Evolutionary conservation across 2,797 vertebrate species (phyloP).

Genomic region (Hippocampus kuda): DNA sequence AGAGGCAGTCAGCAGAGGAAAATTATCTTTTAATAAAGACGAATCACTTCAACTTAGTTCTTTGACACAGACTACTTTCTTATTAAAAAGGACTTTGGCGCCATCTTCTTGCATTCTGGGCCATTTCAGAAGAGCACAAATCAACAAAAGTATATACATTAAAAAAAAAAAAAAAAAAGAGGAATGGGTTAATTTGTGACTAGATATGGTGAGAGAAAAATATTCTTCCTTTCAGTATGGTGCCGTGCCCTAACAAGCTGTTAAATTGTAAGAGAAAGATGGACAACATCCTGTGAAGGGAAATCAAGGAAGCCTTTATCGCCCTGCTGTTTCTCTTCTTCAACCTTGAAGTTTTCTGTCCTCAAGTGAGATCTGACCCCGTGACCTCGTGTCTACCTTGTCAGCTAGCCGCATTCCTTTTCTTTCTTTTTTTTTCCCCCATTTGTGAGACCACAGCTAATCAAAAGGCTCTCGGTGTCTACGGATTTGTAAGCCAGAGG

Average conservation of each 20-base stretch:
- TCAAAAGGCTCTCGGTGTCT: constrained; percentile 37
- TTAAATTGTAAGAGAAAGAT: not conserved
- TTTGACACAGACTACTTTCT: not conserved
- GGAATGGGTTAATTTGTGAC: too few species aligned
- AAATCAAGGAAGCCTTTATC: not conserved
- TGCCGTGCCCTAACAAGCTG: not conserved
- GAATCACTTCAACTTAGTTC: not conserved
- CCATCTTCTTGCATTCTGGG: not conserved
- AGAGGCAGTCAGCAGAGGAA: too few species aligned
- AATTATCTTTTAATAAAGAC: not conserved
- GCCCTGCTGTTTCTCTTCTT: not conserved
- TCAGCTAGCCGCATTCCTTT: constrained; percentile 5
- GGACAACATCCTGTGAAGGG: not conserved
- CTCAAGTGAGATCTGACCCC: constrained; percentile 25
- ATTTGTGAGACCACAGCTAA: constrained; percentile 22
- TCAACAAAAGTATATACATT: too few species aligned
- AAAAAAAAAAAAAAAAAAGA: not conserved
- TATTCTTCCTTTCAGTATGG: not conserved
- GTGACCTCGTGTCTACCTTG: constrained; percentile 15
- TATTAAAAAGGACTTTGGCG: not conserved
- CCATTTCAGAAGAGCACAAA: not conserved
- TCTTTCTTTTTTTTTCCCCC: not conserved
- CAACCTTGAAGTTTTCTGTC: constrained; percentile 20
- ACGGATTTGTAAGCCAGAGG: constrained; percentile 33
- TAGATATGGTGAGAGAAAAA: too few species aligned